phyloP scores from a whole-genome alignment of 2,888 invertebrate species.

The Conchocele bisecta region DNA sequence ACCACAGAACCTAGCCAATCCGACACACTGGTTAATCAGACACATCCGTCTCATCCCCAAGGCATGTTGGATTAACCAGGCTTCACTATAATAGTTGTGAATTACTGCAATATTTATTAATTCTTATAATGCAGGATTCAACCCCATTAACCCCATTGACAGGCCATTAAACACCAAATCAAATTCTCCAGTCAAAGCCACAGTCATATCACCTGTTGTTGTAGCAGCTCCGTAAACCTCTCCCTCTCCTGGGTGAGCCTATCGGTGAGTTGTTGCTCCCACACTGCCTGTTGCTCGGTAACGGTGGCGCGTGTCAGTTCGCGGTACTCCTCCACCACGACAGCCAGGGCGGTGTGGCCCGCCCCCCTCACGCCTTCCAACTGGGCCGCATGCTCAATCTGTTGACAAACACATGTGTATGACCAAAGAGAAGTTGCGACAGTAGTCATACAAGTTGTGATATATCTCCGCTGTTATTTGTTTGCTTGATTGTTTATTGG shows the following conservation, averaged over 20 bases:
- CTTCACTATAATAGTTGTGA: no score
- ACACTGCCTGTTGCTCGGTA: conserved; percentile 64
- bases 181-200: background rate
- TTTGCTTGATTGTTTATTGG: no score
- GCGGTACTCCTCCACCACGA: conserved; percentile 77
- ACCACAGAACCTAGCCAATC: no score
- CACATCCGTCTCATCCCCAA: no score
- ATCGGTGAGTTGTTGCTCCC: conserved; percentile 55
- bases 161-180: background rate
- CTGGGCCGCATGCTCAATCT: conserved; percentile 61
- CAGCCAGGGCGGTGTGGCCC: conserved; percentile 70
- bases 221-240: conserved; percentile 27
- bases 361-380: conserved; percentile 68
- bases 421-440: conserved; percentile 1
- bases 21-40: no score
- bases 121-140: background rate
- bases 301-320: conserved; percentile 59
- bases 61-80: no score
- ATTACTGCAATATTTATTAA: background rate
- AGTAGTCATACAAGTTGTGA: no score
- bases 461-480: no score
- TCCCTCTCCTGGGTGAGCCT: conserved; percentile 49
- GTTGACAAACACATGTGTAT: no score
- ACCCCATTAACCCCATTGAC: no score
- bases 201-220: conserved; percentile 38